These are phyloP conservation scores for Phaethornis superciliosus DNA, from an alignment of 2,113 vertebrate genomes.

Conservation along the genomic window DNA sequence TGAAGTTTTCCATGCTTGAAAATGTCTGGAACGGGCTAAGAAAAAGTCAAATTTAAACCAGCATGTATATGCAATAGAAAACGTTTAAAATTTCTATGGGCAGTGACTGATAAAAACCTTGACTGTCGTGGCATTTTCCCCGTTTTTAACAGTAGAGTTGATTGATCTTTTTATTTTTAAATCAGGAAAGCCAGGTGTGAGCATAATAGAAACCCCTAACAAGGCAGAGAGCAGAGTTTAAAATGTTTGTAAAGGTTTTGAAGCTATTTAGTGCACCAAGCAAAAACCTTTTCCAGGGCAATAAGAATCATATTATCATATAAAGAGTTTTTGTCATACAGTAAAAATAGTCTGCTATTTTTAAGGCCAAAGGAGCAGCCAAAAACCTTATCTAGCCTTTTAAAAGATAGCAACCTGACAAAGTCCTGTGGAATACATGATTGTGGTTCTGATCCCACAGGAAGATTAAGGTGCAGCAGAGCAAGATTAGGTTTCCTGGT, in stretches of 20 bases:
- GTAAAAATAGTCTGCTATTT: neutral
- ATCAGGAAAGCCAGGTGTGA: neutral
- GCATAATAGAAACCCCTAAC: neutral
- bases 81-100: neutral
- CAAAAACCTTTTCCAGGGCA: neutral
- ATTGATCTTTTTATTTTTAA: neutral
- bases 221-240: neutral
- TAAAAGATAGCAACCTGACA: neutral
- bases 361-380: neutral
- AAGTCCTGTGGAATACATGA: neutral
- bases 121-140: neutral
- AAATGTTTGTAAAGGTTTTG: neutral
- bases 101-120: neutral
- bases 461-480: neutral
- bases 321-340: neutral
- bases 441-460: neutral
- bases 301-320: neutral
- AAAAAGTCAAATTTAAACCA: neutral
- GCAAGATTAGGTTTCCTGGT: neutral
- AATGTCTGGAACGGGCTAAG: neutral
- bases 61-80: neutral
- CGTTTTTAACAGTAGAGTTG: neutral
- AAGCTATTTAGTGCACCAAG: neutral
- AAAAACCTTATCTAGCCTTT: neutral
- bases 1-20: neutral